Percentiles rank a stretch among this genome's conserved stretches.
phyloP scores from a whole-genome alignment of 2,113 vertebrate species.

The Enhydra lutris region DNA sequence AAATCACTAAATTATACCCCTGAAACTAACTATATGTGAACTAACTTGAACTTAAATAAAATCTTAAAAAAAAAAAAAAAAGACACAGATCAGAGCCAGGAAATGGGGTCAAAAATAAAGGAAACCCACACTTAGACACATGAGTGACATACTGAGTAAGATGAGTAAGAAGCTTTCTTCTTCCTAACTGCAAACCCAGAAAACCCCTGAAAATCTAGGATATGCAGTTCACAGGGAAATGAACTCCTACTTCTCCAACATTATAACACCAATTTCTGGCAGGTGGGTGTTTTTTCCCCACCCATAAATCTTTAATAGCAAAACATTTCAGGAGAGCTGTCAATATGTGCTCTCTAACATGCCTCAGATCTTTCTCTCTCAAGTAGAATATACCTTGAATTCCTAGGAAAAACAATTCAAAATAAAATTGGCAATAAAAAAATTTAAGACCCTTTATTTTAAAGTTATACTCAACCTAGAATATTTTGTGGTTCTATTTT shows the following conservation, averaged over 20 bases:
- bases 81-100: not conserved
- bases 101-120: not conserved
- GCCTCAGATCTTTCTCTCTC: not conserved
- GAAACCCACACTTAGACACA: not conserved
- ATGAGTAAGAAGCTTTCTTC: not conserved
- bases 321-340: not conserved
- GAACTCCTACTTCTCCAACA: not conserved
- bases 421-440: conserved; percentile 11
- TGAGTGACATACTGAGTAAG: not conserved
- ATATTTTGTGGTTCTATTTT: conserved; percentile 1
- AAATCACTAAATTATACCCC: not conserved
- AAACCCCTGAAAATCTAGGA: not conserved
- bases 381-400: not conserved
- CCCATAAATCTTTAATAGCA: not conserved
- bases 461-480: not conserved
- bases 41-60: not conserved
- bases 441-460: not conserved
- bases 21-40: not conserved
- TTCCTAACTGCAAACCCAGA: not conserved
- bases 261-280: not conserved
- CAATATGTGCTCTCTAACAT: not conserved
- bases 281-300: not conserved
- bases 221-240: not conserved
- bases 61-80: not conserved
- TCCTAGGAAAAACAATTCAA: not conserved